Percentiles rank a stretch among this genome's conserved stretches.
Evolutionary conservation across 2,797 vertebrate species (phyloP).

Genomic region (Amazonetta brasiliensis): DNA sequence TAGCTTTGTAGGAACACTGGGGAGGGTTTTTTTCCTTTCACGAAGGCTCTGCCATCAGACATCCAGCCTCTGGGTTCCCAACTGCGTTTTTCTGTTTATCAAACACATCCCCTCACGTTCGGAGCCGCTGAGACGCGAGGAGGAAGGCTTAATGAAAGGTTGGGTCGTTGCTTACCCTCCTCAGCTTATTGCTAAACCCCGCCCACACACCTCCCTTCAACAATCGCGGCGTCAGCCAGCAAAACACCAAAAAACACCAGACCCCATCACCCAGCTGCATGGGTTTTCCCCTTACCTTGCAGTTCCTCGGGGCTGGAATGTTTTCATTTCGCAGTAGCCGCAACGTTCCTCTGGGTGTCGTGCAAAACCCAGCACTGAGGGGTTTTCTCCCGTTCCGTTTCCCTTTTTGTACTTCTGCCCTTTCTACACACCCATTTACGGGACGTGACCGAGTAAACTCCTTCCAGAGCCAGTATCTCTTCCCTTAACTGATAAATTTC

Average conservation of each 20-base stretch:
- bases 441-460: background rate
- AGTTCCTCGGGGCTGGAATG: background rate
- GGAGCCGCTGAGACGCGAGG: background rate
- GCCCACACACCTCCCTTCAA: background rate
- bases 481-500: background rate
- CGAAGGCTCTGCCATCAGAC: background rate
- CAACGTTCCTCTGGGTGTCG: slow-evolving; percentile 53
- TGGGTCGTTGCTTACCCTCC: background rate
- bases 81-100: background rate
- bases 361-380: background rate
- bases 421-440: rapidly evolving
- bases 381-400: rapidly evolving
- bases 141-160: background rate
- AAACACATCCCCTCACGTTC: background rate
- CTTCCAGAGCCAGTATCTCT: background rate
- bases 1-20: background rate
- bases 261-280: rapidly evolving
- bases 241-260: background rate
- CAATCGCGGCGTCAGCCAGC: rapidly evolving
- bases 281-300: background rate
- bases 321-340: background rate
- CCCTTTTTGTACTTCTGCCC: background rate
- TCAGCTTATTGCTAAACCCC: background rate
- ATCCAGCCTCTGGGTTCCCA: background rate
- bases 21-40: background rate